Percentiles rank a stretch among this genome's conserved stretches.
Conservation (phyloP, 2,797 vertebrate species). For the Emys orbicularis region DNA sequence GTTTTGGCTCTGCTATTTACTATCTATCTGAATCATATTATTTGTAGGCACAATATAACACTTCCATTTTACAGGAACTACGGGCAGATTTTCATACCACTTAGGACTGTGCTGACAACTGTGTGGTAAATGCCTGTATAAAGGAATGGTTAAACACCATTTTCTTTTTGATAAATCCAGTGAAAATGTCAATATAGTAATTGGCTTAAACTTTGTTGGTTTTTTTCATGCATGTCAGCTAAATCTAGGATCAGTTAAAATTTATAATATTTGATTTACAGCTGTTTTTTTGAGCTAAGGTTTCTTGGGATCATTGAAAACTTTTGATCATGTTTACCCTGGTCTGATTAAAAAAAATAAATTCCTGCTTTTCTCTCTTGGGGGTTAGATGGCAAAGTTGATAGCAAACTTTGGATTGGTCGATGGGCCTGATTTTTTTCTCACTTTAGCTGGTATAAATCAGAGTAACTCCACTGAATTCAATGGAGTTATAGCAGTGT, state of each 20-base stretch:
- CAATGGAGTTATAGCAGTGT: not conserved
- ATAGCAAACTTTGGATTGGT: not conserved
- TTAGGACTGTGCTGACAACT: not conserved
- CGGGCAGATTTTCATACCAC: not conserved
- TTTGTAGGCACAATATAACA: not conserved
- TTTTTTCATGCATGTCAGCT: not conserved
- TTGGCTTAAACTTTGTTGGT: not conserved
- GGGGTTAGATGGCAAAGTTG: rapidly evolving
- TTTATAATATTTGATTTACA: not conserved
- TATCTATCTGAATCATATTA: not conserved
- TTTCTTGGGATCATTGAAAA: not conserved
- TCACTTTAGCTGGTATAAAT: not conserved
- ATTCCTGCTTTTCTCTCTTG: not conserved
- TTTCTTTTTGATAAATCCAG: not conserved
- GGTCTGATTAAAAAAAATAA: not conserved
- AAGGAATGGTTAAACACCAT: not conserved
- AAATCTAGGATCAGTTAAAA: not conserved
- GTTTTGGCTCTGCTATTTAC: not conserved
- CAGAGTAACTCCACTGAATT: not conserved
- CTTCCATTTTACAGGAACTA: not conserved
- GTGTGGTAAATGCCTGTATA: not conserved
- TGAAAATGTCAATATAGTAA: not conserved
- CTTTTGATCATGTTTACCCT: not conserved
- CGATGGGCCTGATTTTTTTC: not conserved
- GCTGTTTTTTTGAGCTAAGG: not conserved